Percentiles rank a stretch among this genome's conserved stretches.
Evolutionary conservation across 2,797 vertebrate species (phyloP).

Genomic region (Anguilla anguilla): DNA sequence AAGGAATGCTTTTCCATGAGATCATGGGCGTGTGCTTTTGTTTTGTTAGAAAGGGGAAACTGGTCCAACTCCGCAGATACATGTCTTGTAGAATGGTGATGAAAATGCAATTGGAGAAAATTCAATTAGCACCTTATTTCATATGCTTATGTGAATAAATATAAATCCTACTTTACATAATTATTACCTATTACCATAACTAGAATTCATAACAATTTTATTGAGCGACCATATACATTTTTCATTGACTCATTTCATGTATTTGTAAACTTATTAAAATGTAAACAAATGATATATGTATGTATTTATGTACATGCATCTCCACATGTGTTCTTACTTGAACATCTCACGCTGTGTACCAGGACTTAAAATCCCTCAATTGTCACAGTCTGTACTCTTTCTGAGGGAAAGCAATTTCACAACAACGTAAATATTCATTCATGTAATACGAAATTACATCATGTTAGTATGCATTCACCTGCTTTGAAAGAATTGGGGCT

Average conservation of each 20-base stretch:
- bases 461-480: background rate
- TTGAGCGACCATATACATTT: background rate
- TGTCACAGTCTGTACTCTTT: background rate
- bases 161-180: background rate
- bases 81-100: background rate
- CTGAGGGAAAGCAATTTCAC: background rate
- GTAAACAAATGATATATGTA: background rate
- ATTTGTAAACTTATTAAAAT: no score
- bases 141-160: background rate
- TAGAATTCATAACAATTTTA: background rate
- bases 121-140: background rate
- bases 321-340: no score
- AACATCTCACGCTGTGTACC: no score
- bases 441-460: background rate
- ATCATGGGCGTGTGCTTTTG: background rate
- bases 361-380: background rate
- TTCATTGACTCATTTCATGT: background rate
- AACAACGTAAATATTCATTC: background rate
- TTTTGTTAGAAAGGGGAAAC: conserved; percentile 11
- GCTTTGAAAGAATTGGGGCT: background rate
- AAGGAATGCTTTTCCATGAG: background rate
- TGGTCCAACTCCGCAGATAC: background rate
- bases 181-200: background rate
- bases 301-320: no score
- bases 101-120: background rate